Percentiles rank a stretch among this genome's conserved stretches.
Evolutionary conservation across 2,113 vertebrate genomes (phyloP).

Genomic region (Grus americana): DNA sequence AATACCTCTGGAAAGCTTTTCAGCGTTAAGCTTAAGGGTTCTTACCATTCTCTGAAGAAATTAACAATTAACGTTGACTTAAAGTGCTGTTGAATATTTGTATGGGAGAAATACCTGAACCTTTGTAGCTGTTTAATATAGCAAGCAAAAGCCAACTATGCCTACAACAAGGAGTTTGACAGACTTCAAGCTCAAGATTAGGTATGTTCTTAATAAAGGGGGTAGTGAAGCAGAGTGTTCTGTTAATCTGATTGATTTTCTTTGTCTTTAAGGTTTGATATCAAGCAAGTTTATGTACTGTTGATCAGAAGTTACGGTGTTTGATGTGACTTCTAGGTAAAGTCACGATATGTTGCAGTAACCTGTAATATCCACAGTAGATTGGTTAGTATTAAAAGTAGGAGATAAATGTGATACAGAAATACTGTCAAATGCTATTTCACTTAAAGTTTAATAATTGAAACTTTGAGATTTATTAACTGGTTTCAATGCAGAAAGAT

Average conservation of each 20-base stretch:
- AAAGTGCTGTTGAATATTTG: neutral
- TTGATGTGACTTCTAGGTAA: neutral
- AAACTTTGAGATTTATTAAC: neutral
- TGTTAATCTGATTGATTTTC: neutral
- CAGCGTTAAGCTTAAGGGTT: neutral
- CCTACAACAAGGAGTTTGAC: neutral
- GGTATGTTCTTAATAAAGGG: neutral
- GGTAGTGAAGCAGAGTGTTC: neutral
- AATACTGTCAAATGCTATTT: neutral
- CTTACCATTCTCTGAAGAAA: neutral
- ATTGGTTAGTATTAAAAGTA: neutral
- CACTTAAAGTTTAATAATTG: neutral
- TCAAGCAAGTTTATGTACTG: neutral
- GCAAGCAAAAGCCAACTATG: neutral
- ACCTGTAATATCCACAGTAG: neutral
- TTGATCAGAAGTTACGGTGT: neutral
- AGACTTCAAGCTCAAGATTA: neutral
- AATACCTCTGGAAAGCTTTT: neutral
- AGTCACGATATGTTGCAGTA: accelerated
- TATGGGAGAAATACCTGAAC: neutral
- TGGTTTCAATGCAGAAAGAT: neutral
- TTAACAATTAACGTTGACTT: neutral
- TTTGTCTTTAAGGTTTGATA: neutral
- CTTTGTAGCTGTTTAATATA: neutral
- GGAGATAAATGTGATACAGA: neutral